phyloP scores from a whole-genome alignment of 2,797 vertebrate species.

The Lepidocolaptes lacrymiger region DNA sequence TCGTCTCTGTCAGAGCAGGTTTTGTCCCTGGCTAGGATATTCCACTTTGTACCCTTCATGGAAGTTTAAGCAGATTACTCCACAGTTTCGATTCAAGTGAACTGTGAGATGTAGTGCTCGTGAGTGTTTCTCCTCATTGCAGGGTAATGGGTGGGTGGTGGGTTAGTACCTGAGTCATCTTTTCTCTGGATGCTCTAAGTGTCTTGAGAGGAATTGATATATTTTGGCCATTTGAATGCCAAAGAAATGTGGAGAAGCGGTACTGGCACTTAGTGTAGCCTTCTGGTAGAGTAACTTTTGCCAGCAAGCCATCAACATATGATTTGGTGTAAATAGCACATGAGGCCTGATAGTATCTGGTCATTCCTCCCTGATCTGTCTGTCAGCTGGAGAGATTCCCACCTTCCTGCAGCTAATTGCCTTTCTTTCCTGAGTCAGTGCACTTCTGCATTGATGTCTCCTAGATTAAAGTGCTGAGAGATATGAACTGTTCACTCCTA shows the following conservation, averaged over 20 bases:
- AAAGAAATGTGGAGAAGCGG: background rate
- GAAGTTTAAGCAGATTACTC: background rate
- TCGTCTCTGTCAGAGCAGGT: background rate
- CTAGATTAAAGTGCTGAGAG: background rate
- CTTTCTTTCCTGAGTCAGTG: background rate
- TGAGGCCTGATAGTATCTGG: background rate
- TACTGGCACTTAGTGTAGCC: background rate
- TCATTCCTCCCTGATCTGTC: background rate
- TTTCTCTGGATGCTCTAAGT: background rate
- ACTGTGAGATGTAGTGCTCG: background rate
- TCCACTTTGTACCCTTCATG: background rate
- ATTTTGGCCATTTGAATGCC: accelerated
- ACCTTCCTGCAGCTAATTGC: background rate
- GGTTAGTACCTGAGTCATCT: background rate
- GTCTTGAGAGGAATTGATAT: background rate
- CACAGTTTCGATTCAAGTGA: background rate
- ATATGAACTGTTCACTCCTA: background rate
- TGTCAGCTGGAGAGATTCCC: background rate
- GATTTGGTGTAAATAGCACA: accelerated
- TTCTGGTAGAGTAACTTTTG: background rate
- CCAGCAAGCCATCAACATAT: background rate
- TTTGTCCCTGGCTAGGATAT: background rate
- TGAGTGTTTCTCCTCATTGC: background rate
- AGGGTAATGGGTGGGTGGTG: accelerated
- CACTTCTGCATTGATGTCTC: background rate